Conservation (phyloP, 2,113 vertebrate genomes). For the Centropus bengalensis region DNA sequence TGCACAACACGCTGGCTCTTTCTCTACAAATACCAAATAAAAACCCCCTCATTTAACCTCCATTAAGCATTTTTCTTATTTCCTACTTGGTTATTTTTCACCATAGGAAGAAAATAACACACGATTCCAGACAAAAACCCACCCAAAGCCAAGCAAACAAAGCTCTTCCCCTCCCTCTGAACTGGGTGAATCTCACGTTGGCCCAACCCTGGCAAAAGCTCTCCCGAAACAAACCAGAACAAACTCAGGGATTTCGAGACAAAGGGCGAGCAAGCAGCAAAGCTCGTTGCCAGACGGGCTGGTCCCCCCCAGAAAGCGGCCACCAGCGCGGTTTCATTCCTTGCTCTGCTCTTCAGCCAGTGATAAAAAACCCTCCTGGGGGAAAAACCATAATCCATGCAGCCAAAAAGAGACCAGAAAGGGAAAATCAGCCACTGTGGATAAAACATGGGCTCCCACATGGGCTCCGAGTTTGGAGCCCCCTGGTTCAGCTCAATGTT, state of each 20-base stretch:
- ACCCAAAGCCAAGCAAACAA: background rate
- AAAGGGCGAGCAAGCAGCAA: background rate
- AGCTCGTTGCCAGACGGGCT: background rate
- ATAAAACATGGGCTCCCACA: background rate
- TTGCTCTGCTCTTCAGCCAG: background rate
- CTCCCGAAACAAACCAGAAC: background rate
- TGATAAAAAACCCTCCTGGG: background rate
- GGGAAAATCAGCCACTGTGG: background rate
- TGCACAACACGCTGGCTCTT: background rate
- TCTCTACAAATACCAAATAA: background rate
- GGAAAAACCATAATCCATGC: background rate
- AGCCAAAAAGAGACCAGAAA: background rate
- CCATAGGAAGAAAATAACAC: background rate
- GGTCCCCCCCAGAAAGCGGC: background rate
- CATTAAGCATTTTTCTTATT: background rate
- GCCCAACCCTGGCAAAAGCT: background rate
- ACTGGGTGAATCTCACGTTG: background rate
- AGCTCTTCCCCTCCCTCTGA: background rate
- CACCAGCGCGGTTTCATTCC: background rate
- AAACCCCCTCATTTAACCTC: too few relatives aligned
- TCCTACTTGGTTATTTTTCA: background rate
- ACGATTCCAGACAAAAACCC: background rate
- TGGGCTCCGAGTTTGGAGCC: background rate
- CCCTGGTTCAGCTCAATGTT: background rate
- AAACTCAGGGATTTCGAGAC: background rate